Conservation (phyloP, 2,113 vertebrate species). For the Naja naja region DNA sequence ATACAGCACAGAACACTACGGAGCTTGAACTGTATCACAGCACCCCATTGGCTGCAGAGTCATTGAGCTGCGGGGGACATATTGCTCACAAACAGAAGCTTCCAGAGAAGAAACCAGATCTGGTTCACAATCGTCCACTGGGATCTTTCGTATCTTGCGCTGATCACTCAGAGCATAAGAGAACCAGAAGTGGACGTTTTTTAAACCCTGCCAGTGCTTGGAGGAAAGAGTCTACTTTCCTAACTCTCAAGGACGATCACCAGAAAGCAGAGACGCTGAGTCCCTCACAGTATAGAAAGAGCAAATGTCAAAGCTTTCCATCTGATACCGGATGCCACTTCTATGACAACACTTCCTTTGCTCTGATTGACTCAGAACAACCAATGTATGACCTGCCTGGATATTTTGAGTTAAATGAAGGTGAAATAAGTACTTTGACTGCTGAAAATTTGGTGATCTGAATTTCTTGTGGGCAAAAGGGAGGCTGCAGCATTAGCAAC, state of each 20-base stretch:
- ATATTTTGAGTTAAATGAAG: slow-evolving; percentile 78
- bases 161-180: slow-evolving; percentile 77
- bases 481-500: not conserved
- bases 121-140: slow-evolving; percentile 43
- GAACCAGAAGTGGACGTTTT: slow-evolving; percentile 81
- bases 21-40: slow-evolving; percentile 60
- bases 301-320: slow-evolving; percentile 84
- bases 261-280: slow-evolving; percentile 78
- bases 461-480: fast-evolving
- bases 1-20: slow-evolving; percentile 28
- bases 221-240: slow-evolving; percentile 72
- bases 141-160: slow-evolving; percentile 40
- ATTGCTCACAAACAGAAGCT: slow-evolving; percentile 48
- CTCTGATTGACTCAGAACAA: slow-evolving; percentile 85
- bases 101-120: slow-evolving; percentile 58
- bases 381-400: slow-evolving; percentile 85
- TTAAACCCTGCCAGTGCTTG: slow-evolving; percentile 80
- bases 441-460: slow-evolving; percentile 77
- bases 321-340: slow-evolving; percentile 77
- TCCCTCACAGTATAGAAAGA: slow-evolving; percentile 74
- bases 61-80: slow-evolving; percentile 18
- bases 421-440: slow-evolving; percentile 74
- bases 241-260: slow-evolving; percentile 58
- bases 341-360: slow-evolving; percentile 80
- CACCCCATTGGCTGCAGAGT: not conserved